Conservation (phyloP, 1,140 invertebrate genomes). For the Cyclina sinensis region DNA sequence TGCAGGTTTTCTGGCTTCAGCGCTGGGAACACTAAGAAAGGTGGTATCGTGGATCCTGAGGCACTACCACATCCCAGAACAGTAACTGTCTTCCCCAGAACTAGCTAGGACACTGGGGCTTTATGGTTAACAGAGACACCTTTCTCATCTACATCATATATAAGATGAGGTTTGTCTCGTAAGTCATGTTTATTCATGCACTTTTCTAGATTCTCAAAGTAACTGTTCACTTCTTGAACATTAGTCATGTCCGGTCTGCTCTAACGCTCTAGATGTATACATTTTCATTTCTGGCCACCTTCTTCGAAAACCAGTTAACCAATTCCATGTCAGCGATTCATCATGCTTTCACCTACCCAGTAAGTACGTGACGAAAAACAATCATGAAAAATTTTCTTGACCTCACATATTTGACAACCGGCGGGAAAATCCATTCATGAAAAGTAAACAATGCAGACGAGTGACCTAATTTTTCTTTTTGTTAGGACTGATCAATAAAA, state of each 20-base stretch:
- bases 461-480: too few species aligned
- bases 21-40: conserved; percentile 86
- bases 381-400: too few species aligned
- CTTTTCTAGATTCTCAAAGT: conserved; percentile 28
- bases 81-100: conserved; percentile 83
- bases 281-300: conserved; percentile 1
- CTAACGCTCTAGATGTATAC: conserved; percentile 9
- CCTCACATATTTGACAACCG: too few species aligned
- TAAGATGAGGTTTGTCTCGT: conserved; percentile 75
- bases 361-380: too few species aligned
- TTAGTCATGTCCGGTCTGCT: conserved; percentile 43
- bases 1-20: too few species aligned
- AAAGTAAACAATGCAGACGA: too few species aligned
- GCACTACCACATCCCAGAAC: conserved; percentile 85
- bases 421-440: too few species aligned
- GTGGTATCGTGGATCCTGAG: conserved; percentile 80
- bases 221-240: not conserved
- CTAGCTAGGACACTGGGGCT: not conserved
- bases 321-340: too few species aligned
- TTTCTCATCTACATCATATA: conserved; percentile 86
- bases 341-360: too few species aligned
- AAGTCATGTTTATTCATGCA: conserved; percentile 66
- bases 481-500: too few species aligned
- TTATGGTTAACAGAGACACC: conserved; percentile 84
- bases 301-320: conserved; percentile 11